Conservation (phyloP, 2,797 vertebrate genomes). For the Gephyroberyx darwinii region DNA sequence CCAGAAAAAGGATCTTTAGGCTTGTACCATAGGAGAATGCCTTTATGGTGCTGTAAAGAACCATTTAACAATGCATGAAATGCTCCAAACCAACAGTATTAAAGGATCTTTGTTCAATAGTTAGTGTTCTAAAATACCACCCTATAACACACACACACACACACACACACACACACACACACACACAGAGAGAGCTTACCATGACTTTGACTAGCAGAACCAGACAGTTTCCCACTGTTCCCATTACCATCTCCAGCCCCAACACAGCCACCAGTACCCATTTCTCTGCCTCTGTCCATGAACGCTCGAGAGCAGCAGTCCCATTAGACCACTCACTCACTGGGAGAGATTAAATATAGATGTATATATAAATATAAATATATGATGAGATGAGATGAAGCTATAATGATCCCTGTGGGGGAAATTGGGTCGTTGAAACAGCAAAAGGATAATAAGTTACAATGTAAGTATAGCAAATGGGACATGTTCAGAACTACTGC, state of each 20-base stretch:
- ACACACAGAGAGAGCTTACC: slow-evolving; percentile 53
- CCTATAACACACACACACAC: too few species aligned
- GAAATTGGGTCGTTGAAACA: too few species aligned
- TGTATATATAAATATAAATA: not conserved
- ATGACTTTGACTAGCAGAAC: slow-evolving; percentile 76
- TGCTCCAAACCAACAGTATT: too few species aligned
- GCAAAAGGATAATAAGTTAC: not conserved
- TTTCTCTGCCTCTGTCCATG: slow-evolving; percentile 61
- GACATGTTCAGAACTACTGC: too few species aligned
- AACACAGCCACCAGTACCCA: slow-evolving; percentile 73
- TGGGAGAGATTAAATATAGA: slow-evolving; percentile 36
- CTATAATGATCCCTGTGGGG: too few species aligned
- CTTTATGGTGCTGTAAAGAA: too few species aligned
- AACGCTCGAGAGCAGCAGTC: slow-evolving; percentile 45
- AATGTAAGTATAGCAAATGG: too few species aligned
- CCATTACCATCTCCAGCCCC: slow-evolving; percentile 72
- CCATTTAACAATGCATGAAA: too few species aligned
- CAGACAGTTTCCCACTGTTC: slow-evolving; percentile 75
- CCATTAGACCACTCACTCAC: slow-evolving; percentile 72
- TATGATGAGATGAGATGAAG: not conserved
- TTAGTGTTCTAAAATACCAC: too few species aligned
- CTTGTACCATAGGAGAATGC: too few species aligned
- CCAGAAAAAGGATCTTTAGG: too few species aligned
- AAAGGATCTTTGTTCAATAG: too few species aligned
- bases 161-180: not conserved